Evolutionary conservation across 2,888 invertebrate species (phyloP).

Genomic region (Polyommatus iphigenia): DNA sequence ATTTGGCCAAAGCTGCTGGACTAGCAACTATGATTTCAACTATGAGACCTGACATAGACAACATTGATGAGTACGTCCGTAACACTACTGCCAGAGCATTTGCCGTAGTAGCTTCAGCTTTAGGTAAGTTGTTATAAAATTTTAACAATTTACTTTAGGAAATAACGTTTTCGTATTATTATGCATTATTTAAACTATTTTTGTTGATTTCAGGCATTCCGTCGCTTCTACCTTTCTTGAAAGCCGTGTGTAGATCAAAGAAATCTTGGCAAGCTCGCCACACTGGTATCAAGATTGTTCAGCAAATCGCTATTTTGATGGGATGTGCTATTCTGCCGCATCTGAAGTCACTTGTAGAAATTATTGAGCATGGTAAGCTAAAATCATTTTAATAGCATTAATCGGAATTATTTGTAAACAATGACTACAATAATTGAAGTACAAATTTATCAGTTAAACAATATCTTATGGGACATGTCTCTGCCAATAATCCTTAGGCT

Average conservation of each 20-base stretch:
- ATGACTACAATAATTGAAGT: neutral
- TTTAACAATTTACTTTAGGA: neutral
- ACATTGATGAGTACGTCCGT: slow-evolving; percentile 99
- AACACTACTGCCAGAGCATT: slow-evolving; percentile 99
- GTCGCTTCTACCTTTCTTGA: slow-evolving; percentile 97
- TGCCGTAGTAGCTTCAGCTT: slow-evolving; percentile 99
- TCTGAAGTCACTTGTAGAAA: slow-evolving; percentile 98
- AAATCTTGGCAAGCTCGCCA: slow-evolving; percentile 99
- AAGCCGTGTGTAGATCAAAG: slow-evolving; percentile 99
- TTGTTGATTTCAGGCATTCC: slow-evolving; percentile 84
- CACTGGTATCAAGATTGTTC: slow-evolving; percentile 99
- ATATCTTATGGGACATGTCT: too few relatives aligned
- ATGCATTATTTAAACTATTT: neutral
- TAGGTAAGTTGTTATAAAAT: slow-evolving; percentile 80
- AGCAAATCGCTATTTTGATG: slow-evolving; percentile 99
- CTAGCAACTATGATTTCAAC: slow-evolving; percentile 99
- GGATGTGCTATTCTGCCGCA: slow-evolving; percentile 99
- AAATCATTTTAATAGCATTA: neutral
- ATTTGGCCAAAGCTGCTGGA: slow-evolving; percentile 99
- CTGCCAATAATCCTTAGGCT: too few relatives aligned
- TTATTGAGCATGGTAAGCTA: slow-evolving; percentile 95
- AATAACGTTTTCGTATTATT: neutral
- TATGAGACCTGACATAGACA: slow-evolving; percentile 99
- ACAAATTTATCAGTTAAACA: too few relatives aligned
- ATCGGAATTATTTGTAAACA: neutral